Conservation (phyloP, 2,888 invertebrate genomes). For the Litoditis marina region DNA sequence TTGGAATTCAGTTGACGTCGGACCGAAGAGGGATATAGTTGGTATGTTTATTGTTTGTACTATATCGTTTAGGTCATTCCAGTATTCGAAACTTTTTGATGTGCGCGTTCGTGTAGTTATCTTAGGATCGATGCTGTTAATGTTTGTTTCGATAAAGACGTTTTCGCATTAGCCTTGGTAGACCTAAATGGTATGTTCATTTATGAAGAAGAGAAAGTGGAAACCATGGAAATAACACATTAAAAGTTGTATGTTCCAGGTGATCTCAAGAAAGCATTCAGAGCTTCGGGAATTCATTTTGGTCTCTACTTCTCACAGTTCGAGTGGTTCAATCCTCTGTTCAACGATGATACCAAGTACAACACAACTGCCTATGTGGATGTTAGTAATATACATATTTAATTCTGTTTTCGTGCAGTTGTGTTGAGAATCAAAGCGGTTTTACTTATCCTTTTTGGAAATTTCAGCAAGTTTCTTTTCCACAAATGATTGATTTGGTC, state of each 20-base stretch:
- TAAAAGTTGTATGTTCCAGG: constrained; percentile 14
- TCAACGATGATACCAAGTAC: constrained; percentile 39
- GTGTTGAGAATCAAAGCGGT: not conserved
- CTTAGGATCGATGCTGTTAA: too few species aligned
- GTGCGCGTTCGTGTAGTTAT: too few species aligned
- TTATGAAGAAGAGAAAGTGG: too few species aligned
- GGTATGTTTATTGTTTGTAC: constrained; percentile 50
- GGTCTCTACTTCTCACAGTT: constrained; percentile 61
- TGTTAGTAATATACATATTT: constrained; percentile 28
- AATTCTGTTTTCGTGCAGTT: not conserved
- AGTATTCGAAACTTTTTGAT: too few species aligned
- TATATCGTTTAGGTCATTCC: too few species aligned
- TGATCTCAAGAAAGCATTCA: constrained; percentile 37
- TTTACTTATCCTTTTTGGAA: not conserved
- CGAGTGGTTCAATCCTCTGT: constrained; percentile 61
- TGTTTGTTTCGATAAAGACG: too few species aligned
- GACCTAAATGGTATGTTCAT: too few species aligned
- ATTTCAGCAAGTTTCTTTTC: constrained; percentile 63
- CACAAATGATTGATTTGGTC: constrained; percentile 62
- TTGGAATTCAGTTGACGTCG: constrained; percentile 66
- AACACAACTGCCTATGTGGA: constrained; percentile 43
- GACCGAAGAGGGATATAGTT: constrained; percentile 65
- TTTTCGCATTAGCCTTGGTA: too few species aligned
- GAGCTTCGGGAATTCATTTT: constrained; percentile 51
- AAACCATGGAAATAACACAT: too few species aligned